Base-by-base conservation (phyloP, 2,113 vertebrate genomes). In the Erythrocercus mccallii region DNA sequence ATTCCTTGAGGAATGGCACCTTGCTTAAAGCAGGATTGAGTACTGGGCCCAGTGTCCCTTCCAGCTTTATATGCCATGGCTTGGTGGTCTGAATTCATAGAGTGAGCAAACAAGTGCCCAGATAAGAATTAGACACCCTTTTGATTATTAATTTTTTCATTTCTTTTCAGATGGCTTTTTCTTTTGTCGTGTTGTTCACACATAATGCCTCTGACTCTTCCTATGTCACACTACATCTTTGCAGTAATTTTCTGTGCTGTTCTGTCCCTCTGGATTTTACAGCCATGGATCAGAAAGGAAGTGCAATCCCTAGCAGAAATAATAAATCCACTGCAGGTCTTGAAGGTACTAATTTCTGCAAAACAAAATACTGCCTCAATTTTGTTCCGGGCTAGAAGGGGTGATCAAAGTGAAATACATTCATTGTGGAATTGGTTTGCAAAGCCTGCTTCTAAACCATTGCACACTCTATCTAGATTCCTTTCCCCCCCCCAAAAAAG, bases 211-310 rank as follows among this genome's bases (percentile, higher is more conserved):
- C 94, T 94, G 71, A 93, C 95, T 97, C 87, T 93, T 96, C 91
- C 88, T 90, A 58, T 97, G 97, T 97, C 95, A 95, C 96, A 94
- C 86, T 97, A 90, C 81, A 90, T 95, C 90, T 95, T 96, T 7
- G 95, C 96, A 93, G 61, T 95, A 76, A 92, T 97, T 96, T 88
- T 96, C 95, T 92, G 76, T 2, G n/a, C 81, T 94, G 50, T 95
- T 96, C 94, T 96, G 96, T 97, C 95, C 93, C 93, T 95, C 86
- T 90, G 86, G 92, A 95, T 97, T 97, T 97, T 96, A 95, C 94
- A 97, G 90, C 86, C 94, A 70, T 87, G 96, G 89, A 97, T 97
- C 94, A 97, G 88, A 95, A 97, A 94, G 70, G 92, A 97, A 96
- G 80, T 94, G 85, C 85, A 96, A 96, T 77, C 95, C 77, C 91